Base-by-base conservation (phyloP, 2,888 invertebrate genomes). In the Cephus pygmeus region DNA sequence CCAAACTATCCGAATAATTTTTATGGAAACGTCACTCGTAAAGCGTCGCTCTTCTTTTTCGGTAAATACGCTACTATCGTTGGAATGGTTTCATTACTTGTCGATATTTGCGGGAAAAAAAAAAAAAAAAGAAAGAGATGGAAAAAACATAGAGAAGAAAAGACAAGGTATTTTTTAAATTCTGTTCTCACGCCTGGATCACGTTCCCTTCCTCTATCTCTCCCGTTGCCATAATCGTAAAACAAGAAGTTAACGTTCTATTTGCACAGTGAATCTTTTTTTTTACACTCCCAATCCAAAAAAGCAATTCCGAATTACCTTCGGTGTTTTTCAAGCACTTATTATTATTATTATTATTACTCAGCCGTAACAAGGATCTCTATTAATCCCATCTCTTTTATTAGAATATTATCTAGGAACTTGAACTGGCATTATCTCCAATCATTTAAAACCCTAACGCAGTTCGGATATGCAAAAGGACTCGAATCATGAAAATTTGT, bases 401-500 rank as follows among this genome's bases (percentile, higher is more conserved):
- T 23, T 56, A 23, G 56, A 86, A 82, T 82, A 85, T 83, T 85
- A 87, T 85, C 86, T 89, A 90, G 89, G 89, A 89, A 89, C 88
- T 88, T 89, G 86, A 84, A 85, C 88, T 88, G 86, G 88, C 86
- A 84, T 87, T 87, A 69, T 15, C 69, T 35, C 34, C 71, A 11
- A 34, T 56, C 71, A 3, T 71, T 71, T 71, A 34, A 71, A 71
- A 11, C 23, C 31, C 34, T 34, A 71, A 56, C 56, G 71, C 71
- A 12, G 71, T 71, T 71, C 71, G 71, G 71, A 71, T 71, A 71
- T 71, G 71, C 71, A 56, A 56, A 56, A 56, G 23, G 71, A 30
- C 30, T 71, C 71, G 31, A 30, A 71, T 30, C 71, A 34, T 71
- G 71, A 71, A 71, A 33, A 23, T 71, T 23, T 23, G 9, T 9